phyloP scores from a whole-genome alignment of 1,140 invertebrate genomes.

The Drosophila lacteicornis region DNA sequence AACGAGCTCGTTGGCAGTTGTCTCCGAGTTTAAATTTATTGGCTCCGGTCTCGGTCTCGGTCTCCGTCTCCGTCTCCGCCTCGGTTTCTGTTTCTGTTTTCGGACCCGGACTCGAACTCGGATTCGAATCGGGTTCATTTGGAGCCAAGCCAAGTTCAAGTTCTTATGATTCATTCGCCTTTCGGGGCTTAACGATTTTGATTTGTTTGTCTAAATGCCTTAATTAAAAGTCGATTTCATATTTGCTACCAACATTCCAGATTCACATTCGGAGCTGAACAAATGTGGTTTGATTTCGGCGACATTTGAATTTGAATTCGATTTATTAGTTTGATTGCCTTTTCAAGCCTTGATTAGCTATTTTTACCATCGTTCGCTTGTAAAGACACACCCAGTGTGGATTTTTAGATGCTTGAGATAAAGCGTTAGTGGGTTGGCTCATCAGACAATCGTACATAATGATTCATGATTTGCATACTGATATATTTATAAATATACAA shows the following conservation, averaged over 20 bases:
- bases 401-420: constrained; percentile 1
- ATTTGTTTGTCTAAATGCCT: constrained; percentile 72
- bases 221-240: constrained; percentile 80
- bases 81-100: constrained; percentile 17
- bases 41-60: constrained; percentile 28
- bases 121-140: constrained; percentile 25
- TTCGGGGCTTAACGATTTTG: constrained; percentile 54
- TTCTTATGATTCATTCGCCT: constrained; percentile 66
- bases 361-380: not conserved
- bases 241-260: constrained; percentile 72
- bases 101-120: not conserved
- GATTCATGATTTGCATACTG: not conserved
- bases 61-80: constrained; percentile 12
- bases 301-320: constrained; percentile 43
- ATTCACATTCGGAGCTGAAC: constrained; percentile 26
- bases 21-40: constrained; percentile 72
- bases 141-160: constrained; percentile 44
- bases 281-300: constrained; percentile 28
- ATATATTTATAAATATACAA: not conserved
- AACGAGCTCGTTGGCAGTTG: constrained; percentile 72
- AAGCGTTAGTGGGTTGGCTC: not conserved
- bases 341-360: constrained; percentile 11
- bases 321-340: constrained; percentile 14
- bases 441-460: not conserved
- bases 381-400: constrained; percentile 19